phyloP scores from a whole-genome alignment of 2,797 vertebrate genomes.

The Lagodon rhomboides region DNA sequence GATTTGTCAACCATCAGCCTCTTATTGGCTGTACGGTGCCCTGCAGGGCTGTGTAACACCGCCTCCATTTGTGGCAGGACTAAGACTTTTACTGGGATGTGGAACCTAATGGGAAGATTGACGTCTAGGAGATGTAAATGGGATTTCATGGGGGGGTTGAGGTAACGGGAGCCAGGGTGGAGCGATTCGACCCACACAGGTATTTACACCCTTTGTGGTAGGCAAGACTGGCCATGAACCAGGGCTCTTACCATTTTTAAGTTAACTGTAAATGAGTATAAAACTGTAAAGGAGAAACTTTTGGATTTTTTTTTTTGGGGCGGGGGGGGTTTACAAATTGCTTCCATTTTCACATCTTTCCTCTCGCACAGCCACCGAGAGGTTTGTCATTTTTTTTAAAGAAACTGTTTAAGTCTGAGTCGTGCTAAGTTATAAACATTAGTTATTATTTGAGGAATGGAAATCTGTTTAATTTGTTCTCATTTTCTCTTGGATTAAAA shows the following conservation, averaged over 20 bases:
- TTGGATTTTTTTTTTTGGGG: conserved; percentile 58
- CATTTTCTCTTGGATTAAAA: conserved; percentile 85
- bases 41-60: conserved; percentile 73
- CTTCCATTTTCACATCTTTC: conserved; percentile 76
- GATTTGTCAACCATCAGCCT: conserved; percentile 72
- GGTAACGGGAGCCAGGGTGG: conserved; percentile 63
- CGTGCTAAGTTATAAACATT: conserved; percentile 70
- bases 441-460: conserved; percentile 74
- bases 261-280: conserved; percentile 85
- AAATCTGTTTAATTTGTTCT: conserved; percentile 78
- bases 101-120: conserved; percentile 71
- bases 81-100: conserved; percentile 77
- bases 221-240: conserved; percentile 71
- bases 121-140: conserved; percentile 78
- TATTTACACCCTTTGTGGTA: conserved; percentile 74
- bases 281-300: conserved; percentile 83
- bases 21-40: conserved; percentile 69
- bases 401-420: conserved; percentile 55
- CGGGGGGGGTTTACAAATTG: conserved; percentile 72
- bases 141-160: conserved; percentile 59
- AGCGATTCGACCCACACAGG: conserved; percentile 76
- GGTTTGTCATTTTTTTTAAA: conserved; percentile 44
- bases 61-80: conserved; percentile 80
- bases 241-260: conserved; percentile 83
- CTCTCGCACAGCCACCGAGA: conserved; percentile 60